Evolutionary conservation across 1,140 invertebrate genomes (phyloP).

Genomic region (Rhopalosiphum maidis): DNA sequence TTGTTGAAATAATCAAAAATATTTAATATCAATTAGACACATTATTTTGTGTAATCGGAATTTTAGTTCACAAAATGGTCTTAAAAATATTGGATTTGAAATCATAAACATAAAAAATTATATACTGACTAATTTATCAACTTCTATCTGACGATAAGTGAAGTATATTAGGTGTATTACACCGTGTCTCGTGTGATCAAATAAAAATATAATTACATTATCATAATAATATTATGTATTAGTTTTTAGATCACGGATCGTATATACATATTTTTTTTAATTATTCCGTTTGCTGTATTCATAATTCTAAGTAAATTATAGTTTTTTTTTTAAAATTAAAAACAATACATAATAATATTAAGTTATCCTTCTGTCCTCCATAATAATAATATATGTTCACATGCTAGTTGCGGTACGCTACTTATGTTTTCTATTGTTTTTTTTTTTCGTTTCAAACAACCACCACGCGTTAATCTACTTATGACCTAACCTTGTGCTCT

Average conservation of each 20-base stretch:
- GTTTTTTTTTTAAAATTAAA: neutral
- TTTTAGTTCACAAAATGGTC: too few species aligned
- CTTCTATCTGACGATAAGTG: neutral
- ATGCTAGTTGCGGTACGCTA: neutral
- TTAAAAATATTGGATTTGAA: too few species aligned
- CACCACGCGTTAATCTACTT: conserved; percentile 33
- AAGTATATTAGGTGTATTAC: neutral
- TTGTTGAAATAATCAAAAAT: too few species aligned
- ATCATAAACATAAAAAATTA: too few species aligned
- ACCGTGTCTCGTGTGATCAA: neutral
- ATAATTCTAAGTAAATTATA: neutral
- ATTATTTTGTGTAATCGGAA: too few species aligned
- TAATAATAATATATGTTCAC: conserved; percentile 12
- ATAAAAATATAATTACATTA: neutral
- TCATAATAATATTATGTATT: neutral
- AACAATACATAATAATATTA: neutral
- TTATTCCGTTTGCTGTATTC: neutral
- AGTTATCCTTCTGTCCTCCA: neutral
- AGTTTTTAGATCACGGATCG: neutral
- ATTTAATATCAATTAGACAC: too few species aligned
- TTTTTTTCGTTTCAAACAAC: neutral
- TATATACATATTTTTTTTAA: neutral
- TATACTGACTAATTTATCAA: too few species aligned
- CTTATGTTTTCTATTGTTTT: conserved; percentile 23
- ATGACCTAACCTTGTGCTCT: conserved; percentile 32